Conservation (phyloP, 2,888 invertebrate genomes). For the Cepaea hortensis region DNA sequence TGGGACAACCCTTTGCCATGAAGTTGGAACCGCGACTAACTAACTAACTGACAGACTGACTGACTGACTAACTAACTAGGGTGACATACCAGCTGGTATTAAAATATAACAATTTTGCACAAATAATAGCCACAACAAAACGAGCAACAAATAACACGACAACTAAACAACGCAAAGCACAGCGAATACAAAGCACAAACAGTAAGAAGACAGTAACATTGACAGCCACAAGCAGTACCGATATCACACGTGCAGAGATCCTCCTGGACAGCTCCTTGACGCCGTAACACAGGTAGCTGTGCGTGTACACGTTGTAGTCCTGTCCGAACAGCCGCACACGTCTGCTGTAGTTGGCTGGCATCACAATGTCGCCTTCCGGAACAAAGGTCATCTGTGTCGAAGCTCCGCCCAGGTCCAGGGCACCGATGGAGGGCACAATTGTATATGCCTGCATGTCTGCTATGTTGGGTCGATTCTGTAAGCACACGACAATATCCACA, state of each 20-base stretch:
- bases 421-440: conserved; percentile 71
- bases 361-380: conserved; percentile 52
- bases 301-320: conserved; percentile 75
- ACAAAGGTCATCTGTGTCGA: conserved; percentile 78
- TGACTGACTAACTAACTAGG: too few relatives aligned
- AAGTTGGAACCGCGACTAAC: too few relatives aligned
- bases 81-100: not conserved
- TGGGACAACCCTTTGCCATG: too few relatives aligned
- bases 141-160: not conserved
- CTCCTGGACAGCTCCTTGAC: conserved; percentile 75
- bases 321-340: conserved; percentile 76
- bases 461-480: conserved; percentile 15
- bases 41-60: too few relatives aligned
- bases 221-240: conserved; percentile 59
- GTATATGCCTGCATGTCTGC: not conserved
- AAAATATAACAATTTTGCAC: not conserved
- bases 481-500: not conserved
- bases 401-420: conserved; percentile 79
- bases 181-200: not conserved
- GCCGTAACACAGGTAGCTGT: conserved; percentile 79
- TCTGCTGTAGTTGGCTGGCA: conserved; percentile 57
- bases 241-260: conserved; percentile 72
- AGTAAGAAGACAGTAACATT: conserved; percentile 17
- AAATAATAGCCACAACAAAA: not conserved
- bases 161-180: too few relatives aligned